phyloP scores from a whole-genome alignment of 1,140 invertebrate genomes.

The Drosophila hydei region DNA sequence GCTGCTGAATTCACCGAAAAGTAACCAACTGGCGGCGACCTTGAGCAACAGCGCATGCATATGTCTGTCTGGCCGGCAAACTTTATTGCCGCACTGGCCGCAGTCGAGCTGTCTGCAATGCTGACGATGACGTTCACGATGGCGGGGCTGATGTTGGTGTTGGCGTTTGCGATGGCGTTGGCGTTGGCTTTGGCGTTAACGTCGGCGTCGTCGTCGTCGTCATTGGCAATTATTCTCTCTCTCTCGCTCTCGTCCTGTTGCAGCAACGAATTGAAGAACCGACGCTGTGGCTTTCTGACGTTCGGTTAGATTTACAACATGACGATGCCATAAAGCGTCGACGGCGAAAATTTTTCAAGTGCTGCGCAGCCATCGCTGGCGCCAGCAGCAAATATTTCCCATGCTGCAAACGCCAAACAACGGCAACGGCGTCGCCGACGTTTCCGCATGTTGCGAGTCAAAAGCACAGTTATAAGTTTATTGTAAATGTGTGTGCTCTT shows the following conservation, averaged over 20 bases:
- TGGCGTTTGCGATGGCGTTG: constrained; percentile 3
- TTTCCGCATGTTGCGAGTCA: constrained; percentile 57
- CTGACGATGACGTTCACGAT: constrained; percentile 20
- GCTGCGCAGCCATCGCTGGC: constrained; percentile 29
- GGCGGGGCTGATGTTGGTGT: background rate
- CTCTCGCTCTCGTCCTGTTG: background rate
- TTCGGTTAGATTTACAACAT: constrained; percentile 45
- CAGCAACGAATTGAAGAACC: constrained; percentile 7
- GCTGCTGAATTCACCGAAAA: background rate
- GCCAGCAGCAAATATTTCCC: constrained; percentile 50
- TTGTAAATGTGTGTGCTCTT: constrained; percentile 18
- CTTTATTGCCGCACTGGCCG: constrained; percentile 18
- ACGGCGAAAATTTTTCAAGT: constrained; percentile 33
- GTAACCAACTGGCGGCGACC: constrained; percentile 33
- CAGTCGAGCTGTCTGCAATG: constrained; percentile 69
- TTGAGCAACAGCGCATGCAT: constrained; percentile 54
- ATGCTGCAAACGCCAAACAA: constrained; percentile 24
- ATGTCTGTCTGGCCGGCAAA: constrained; percentile 29
- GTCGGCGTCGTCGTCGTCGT: constrained; percentile 10
- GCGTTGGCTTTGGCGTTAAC: background rate
- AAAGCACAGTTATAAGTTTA: constrained; percentile 48
- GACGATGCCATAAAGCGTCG: constrained; percentile 19
- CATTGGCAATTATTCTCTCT: constrained; percentile 20
- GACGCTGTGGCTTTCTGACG: background rate
- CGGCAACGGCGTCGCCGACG: background rate